phyloP scores from a whole-genome alignment of 2,113 vertebrate genomes.

The Ahaetulla prasina region DNA sequence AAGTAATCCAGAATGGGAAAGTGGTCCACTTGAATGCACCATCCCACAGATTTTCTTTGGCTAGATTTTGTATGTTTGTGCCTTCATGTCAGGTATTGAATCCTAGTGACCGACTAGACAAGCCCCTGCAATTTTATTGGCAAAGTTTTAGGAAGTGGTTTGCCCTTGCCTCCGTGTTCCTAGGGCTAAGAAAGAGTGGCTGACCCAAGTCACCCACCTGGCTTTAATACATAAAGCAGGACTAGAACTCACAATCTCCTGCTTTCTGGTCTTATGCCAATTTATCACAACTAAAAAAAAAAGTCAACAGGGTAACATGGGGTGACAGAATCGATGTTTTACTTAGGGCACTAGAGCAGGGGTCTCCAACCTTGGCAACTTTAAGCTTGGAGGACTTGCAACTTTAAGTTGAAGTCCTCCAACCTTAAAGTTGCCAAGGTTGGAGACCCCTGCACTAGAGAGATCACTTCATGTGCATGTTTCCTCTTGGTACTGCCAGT shows the following conservation, averaged over 20 bases:
- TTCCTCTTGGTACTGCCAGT: not conserved
- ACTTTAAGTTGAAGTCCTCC: no score
- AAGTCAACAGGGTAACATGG: not conserved
- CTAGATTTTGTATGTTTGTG: not conserved
- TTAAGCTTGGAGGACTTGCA: no score
- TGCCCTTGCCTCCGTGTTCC: not conserved
- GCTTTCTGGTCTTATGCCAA: not conserved
- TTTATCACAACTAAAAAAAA: not conserved
- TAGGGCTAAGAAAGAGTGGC: not conserved
- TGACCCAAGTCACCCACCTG: not conserved
- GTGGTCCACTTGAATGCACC: not conserved
- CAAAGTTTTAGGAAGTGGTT: not conserved
- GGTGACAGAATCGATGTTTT: not conserved
- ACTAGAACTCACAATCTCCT: not conserved
- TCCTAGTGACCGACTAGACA: not conserved
- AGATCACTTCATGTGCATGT: not conserved
- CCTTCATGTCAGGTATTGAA: not conserved
- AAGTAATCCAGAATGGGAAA: not conserved
- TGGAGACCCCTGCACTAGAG: no score
- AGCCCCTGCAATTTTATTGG: not conserved
- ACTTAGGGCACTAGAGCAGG: not conserved
- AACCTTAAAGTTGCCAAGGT: no score
- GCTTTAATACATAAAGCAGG: not conserved
- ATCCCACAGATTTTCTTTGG: not conserved
- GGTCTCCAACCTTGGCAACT: no score